These are phyloP conservation scores for Chesias legatella DNA, from an alignment of 2,888 invertebrate genomes.

Conservation along the genomic window DNA sequence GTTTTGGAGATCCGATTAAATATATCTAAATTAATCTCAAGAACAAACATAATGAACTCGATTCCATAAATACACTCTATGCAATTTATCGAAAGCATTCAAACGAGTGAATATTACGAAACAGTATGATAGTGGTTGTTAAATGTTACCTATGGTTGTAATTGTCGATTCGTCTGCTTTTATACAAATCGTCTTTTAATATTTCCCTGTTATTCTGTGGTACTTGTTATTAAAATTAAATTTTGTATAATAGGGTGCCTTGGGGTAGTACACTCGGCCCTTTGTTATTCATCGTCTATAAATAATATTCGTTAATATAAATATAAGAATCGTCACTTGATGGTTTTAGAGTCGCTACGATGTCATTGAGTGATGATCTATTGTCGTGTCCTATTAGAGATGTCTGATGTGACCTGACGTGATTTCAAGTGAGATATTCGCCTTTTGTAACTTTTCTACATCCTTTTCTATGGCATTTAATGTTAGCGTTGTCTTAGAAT, in stretches of 20 bases:
- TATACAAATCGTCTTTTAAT: constrained; percentile 45
- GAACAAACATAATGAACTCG: no score
- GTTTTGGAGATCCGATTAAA: no score
- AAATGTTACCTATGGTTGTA: constrained; percentile 21
- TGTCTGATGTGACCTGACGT: constrained; percentile 65
- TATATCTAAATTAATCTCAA: no score
- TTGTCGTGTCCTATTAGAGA: constrained; percentile 29
- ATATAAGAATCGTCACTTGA: constrained; percentile 1
- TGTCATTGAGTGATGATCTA: constrained; percentile 11
- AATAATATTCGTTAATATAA: constrained; percentile 1
- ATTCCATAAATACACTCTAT: no score
- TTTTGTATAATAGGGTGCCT: constrained; percentile 30
- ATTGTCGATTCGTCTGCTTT: constrained; percentile 53
- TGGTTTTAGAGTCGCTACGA: background rate
- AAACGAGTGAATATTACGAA: constrained; percentile 25
- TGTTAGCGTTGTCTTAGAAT: constrained; percentile 63
- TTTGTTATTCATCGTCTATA: constrained; percentile 22
- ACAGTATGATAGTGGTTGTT: constrained; percentile 55
- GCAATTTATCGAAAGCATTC: constrained; percentile 22
- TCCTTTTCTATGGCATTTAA: constrained; percentile 76
- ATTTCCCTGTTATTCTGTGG: constrained; percentile 46
- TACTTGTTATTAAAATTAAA: constrained; percentile 42
- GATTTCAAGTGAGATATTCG: constrained; percentile 74
- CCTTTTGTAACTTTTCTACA: constrained; percentile 73
- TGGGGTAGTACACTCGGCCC: constrained; percentile 32